Evolutionary conservation across 1,140 invertebrate species (phyloP).

Genomic region (Leptopilina boulardi): DNA sequence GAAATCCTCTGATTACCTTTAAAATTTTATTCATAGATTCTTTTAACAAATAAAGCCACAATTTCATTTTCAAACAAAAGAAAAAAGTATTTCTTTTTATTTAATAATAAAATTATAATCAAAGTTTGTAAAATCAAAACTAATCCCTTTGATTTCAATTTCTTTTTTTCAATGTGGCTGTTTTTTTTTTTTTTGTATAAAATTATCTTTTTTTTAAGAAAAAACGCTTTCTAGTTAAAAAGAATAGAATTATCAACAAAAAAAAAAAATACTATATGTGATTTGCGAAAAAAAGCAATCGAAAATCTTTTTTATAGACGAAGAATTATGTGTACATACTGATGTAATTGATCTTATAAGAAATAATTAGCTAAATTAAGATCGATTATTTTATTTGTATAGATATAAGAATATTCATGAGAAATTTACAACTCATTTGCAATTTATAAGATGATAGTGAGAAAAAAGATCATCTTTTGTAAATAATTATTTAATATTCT

Average conservation of each 20-base stretch:
- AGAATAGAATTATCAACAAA: neutral
- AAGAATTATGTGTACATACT: conserved; percentile 14
- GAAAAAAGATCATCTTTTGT: neutral
- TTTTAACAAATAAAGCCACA: conserved; percentile 33
- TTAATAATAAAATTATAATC: conserved; percentile 44
- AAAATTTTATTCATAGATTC: conserved; percentile 32
- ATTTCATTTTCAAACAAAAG: conserved; percentile 28
- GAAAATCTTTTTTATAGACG: conserved; percentile 16
- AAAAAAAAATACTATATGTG: too few relatives aligned
- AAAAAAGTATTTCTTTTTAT: conserved; percentile 14
- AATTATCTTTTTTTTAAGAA: conserved; percentile 35
- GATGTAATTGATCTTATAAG: conserved; percentile 27
- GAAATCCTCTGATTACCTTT: neutral
- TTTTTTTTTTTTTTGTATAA: neutral
- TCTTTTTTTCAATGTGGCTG: conserved; percentile 5
- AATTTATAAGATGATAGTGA: neutral
- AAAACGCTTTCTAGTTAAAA: conserved; percentile 5
- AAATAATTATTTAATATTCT: conserved; percentile 6
- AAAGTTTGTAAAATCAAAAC: conserved; percentile 22
- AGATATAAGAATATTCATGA: conserved; percentile 31
- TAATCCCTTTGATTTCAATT: neutral
- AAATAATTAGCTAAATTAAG: neutral
- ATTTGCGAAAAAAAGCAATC: conserved; percentile 8
- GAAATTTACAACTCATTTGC: conserved; percentile 44
- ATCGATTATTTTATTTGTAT: conserved; percentile 8